These are phyloP conservation scores for Pelmatolapia mariae DNA, from an alignment of 2,113 vertebrate genomes.

Conservation along the genomic window DNA sequence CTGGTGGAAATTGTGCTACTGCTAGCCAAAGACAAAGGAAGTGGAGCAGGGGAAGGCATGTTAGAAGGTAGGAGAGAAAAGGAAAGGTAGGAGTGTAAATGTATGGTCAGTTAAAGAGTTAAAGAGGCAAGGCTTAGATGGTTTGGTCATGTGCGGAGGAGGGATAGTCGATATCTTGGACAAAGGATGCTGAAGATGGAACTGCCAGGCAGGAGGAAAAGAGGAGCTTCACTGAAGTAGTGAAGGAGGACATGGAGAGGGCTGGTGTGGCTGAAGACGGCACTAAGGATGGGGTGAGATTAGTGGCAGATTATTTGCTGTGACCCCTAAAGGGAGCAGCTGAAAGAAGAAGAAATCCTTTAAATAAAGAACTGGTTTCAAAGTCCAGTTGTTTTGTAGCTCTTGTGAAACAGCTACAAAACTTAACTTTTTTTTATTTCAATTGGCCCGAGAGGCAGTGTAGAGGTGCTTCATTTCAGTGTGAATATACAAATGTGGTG, in stretches of 20 bases:
- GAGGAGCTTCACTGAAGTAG: background rate
- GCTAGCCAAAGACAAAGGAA: background rate
- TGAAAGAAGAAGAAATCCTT: background rate
- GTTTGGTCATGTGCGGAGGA: background rate
- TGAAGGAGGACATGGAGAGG: background rate
- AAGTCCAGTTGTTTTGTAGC: background rate
- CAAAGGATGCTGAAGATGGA: background rate
- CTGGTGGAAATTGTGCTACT: background rate
- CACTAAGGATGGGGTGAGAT: background rate
- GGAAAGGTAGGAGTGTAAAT: background rate
- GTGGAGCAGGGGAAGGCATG: background rate
- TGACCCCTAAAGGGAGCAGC: fast-evolving
- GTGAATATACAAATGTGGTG: background rate
- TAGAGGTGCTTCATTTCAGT: background rate
- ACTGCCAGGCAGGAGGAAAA: background rate
- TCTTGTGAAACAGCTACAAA: background rate
- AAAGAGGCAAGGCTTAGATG: background rate
- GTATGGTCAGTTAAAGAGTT: background rate
- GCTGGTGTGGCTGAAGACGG: background rate
- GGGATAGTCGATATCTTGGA: background rate
- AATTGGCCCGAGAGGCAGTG: background rate
- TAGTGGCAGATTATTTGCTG: background rate
- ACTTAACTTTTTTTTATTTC: background rate
- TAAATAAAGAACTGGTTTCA: fast-evolving
- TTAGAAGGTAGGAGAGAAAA: fast-evolving